Evolutionary conservation across 1,140 invertebrate genomes (phyloP), one percentile per base, ranked within the genome.

Genomic region (Atta cephalotes): DNA sequence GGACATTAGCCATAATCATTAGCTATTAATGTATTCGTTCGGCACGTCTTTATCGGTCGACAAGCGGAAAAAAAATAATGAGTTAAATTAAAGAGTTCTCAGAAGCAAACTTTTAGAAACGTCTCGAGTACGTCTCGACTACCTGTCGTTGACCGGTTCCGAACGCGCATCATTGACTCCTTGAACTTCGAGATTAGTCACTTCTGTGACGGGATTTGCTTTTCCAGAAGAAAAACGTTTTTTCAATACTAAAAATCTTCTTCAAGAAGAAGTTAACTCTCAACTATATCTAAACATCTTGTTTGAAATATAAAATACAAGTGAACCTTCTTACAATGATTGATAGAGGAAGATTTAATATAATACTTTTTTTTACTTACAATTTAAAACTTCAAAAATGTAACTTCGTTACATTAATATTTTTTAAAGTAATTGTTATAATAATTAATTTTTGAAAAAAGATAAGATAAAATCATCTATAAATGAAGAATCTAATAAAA

Each of bases 71-170:
- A 58, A 56, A 86, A 85, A 53, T 53, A 62, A 80, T 21, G 49
- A 77, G 62, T 53, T 49, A 63, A 74, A 71, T 77, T 56, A 78
- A 86, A 89, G 70, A 86, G 71, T 53, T 72, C 66, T 71, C 49
- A 31, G 49, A 31, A 49, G 78, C 65, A 49, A 39, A 2, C 60
- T 82, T 76, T 82, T 25, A n/a, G 18, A 35, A 25, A 39, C 76
- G 85, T 66, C 85, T 85, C 84, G 63, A 62, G 66, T 51, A 53
- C 66, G 21, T 85, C 88, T 91, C 80, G 70, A 65, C 70, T 66
- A 65, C 78, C 71, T 80, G 71, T 88, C 78, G 65, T 88, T 60
- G 65, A 89, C 87, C 84, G 87, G 87, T 90, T 89, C 53, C 70
- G 71, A 86, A 81, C 39, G 84, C 77, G 51, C 80, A 80, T 60